Conservation (phyloP, 2,888 invertebrate genomes). For the Calameuta pallipes region DNA sequence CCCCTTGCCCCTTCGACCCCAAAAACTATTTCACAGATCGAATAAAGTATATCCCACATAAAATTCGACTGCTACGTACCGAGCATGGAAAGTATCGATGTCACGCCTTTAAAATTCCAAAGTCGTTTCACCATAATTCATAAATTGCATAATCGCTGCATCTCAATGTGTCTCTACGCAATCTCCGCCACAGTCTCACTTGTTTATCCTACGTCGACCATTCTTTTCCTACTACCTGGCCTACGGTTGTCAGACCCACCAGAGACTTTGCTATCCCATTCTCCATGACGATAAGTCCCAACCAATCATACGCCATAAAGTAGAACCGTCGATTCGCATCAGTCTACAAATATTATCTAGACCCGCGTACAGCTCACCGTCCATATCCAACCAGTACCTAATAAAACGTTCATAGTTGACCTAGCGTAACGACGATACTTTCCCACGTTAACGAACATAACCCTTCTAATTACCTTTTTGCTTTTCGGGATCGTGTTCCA, state of each 20-base stretch:
- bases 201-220: background rate
- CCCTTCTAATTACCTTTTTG: slow-evolving; percentile 67
- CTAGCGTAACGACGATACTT: background rate
- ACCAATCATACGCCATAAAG: background rate
- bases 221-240: background rate
- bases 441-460: background rate
- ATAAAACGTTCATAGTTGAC: background rate
- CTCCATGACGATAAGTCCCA: background rate
- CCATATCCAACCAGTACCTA: background rate
- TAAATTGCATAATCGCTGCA: slow-evolving; percentile 34
- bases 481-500: slow-evolving; percentile 75
- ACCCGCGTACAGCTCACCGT: background rate
- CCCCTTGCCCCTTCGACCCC: background rate
- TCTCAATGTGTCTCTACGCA: slow-evolving; percentile 12
- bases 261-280: background rate
- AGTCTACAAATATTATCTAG: background rate
- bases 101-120: slow-evolving; percentile 19
- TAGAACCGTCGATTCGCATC: background rate
- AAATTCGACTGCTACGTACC: background rate
- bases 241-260: background rate
- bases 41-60: background rate
- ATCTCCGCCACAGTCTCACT: background rate
- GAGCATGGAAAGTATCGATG: background rate
- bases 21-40: no score
- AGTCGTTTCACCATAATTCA: slow-evolving; percentile 31